phyloP scores from a whole-genome alignment of 2,888 invertebrate species.

The Drosophila buzzatii region DNA sequence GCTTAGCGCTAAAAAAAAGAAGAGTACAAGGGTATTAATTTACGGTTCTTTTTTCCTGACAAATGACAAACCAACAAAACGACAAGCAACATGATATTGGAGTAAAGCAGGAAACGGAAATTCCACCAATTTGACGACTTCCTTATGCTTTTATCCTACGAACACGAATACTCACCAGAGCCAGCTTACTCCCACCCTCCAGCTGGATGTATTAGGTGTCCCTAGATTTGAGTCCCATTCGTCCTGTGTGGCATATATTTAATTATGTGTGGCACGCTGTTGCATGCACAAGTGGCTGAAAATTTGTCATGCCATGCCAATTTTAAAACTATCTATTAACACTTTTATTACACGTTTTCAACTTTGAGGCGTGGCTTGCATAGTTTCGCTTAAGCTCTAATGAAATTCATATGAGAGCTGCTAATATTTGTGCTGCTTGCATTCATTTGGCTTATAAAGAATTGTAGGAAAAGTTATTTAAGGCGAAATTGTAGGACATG shows the following conservation, averaged over 20 bases:
- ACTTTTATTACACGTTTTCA: constrained; percentile 5
- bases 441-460: neutral
- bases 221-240: constrained; percentile 1
- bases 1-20: neutral
- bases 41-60: neutral
- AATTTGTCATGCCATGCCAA: constrained; percentile 1
- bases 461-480: neutral
- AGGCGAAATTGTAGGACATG: too few relatives aligned
- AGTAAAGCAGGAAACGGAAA: constrained; percentile 57
- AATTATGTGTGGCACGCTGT: constrained; percentile 32
- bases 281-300: constrained; percentile 33
- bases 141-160: constrained; percentile 30
- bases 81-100: constrained; percentile 33
- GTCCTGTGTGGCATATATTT: constrained; percentile 6
- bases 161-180: constrained; percentile 15
- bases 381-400: neutral
- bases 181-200: neutral
- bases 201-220: constrained; percentile 1
- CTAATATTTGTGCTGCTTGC: neutral
- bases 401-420: neutral
- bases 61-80: constrained; percentile 16
- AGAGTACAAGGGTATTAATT: neutral
- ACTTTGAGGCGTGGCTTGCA: neutral
- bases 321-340: constrained; percentile 22
- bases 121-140: constrained; percentile 55